Evolutionary conservation across 2,797 vertebrate genomes (phyloP), one percentile per base, ranked within the genome.

Genomic region (Gymnoscopelus braueri): DNA sequence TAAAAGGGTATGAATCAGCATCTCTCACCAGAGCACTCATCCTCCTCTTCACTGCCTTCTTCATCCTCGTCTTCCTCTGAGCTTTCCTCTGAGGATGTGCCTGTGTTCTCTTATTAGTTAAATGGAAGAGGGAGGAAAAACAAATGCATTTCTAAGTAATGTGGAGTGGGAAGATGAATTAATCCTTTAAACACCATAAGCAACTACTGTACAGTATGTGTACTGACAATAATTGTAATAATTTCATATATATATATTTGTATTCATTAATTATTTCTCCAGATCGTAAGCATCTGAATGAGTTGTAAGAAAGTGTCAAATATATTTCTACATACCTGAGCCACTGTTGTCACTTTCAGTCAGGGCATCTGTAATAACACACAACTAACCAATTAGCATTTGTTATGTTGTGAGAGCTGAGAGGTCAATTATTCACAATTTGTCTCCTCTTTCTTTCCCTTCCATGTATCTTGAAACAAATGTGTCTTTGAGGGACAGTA

Each of bases 41-140:
- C 74, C 14, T 71, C 77, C 0, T 69, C 59, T 6, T 72, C 72
- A 3, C 87, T 78, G 6, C 84, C 87, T 3, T 87, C 81, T 4
- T 86, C 81, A 0, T 86, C 79, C 2, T 89, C 83, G 3, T 91
- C 88, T 12, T 89, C 91, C 49, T 87, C 90, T 5, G 93, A 92
- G 79, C 91, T 92, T 7, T 89, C 91, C 15, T 91, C 91, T 0
- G 80, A 69, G 49, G 88, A 90, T 0, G 87, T 83, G 26, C 63
- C 89, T 0, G 84, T 3, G 53, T 81, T 81, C 6, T 92, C 90
- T 91, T 13, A 66, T 65, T 65, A 0, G 5, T 73, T 11, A 58
- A 66, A 78, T 53, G 3, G 6, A 2, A n/a, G 26, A 68, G n/a
- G 7, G 15, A 47, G 3, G 10, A 0, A 9, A 19, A 12, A 66